Evolutionary conservation across 2,113 vertebrate genomes (phyloP), one percentile per base, ranked within the genome.

Genomic region (Podarcis muralis): DNA sequence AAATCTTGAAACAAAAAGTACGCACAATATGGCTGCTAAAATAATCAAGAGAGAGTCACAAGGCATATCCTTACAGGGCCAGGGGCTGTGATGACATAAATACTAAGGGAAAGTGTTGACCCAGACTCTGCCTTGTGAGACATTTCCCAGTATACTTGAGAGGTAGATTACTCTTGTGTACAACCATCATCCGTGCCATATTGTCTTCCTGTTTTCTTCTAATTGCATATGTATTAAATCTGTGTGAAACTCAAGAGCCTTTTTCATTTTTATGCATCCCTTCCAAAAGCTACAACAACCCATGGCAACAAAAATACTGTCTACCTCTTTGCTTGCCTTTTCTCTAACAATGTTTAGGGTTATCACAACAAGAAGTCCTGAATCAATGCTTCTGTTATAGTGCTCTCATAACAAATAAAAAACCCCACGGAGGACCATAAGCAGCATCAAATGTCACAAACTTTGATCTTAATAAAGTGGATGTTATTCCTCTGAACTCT

Each of bases 361-460:
- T 43, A 77, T 77, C 75, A 77, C 75, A 77, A 77, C 35, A 43
- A 77, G 23, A 77, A 40, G 37, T 37, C 59, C 59, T 62, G 59
- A 62, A 62, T 25, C 23, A 40, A 43, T 40, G 18, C 37, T 77
- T 40, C 37, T 77, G 20, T 11, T 20, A 11, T 22, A 77, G 15
- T 77, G 59, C 93, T 68, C 35, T 72, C 6, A 1, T 43, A 88
- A 91, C 53, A 88, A 20, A 59, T 88, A 91, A 95, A 93, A 90
- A 91, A 22, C 90, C 69, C 80, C 9, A 85, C 80, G 30, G 83
- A 89, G 89, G 5, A 59, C 48, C 53, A 57, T 18, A 35, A 76
- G 59, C 13, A 59, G n/a, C 6, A 35, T 37, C 35, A 37, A 43
- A 37, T n/a, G 27, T 20, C 78, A n/a, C 27, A 81, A 59, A 32